These are phyloP conservation scores for Motacilla tschutschensis DNA, from an alignment of 2,113 vertebrate species.

Conservation along the genomic window DNA sequence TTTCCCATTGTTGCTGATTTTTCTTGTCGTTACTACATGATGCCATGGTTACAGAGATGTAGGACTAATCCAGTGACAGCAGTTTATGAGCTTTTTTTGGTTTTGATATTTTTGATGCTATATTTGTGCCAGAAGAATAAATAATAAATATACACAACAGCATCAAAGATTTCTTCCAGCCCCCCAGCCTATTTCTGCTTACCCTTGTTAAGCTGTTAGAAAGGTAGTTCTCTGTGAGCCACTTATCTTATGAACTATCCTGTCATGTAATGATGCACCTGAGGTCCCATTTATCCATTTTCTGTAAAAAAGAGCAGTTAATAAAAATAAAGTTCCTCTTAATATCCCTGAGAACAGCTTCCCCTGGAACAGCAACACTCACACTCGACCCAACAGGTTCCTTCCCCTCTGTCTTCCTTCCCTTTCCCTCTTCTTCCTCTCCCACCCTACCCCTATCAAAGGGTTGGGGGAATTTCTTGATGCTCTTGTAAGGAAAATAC, in stretches of 20 bases:
- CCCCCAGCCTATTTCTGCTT: conserved; percentile 7
- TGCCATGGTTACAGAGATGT: not conserved
- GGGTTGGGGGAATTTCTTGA: not conserved
- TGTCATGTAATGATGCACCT: not conserved
- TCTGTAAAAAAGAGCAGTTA: not conserved
- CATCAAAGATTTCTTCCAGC: not conserved
- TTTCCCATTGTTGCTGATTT: not conserved
- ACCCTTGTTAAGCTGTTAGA: not conserved
- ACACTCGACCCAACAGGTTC: not conserved
- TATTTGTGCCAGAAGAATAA: conserved; percentile 42
- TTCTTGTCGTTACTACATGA: not conserved
- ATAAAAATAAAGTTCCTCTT: not conserved
- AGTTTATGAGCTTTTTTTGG: not conserved
- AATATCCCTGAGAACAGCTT: not conserved
- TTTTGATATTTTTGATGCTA: conserved; percentile 20
- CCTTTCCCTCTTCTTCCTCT: not conserved
- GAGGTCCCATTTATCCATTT: not conserved
- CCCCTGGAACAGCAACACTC: not conserved
- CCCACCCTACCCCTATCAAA: not conserved
- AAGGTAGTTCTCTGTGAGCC: not conserved
- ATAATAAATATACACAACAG: conserved; percentile 33
- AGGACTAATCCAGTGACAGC: not conserved
- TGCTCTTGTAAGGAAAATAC: not conserved
- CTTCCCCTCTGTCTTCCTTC: not conserved
- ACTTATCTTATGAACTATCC: not conserved